A percentile compares a stretch with the other conserved stretches of the same genome.
These are phyloP conservation scores for Lasioglossum marginatum DNA, from an alignment of 2,888 invertebrate genomes.

Conservation along the genomic window DNA sequence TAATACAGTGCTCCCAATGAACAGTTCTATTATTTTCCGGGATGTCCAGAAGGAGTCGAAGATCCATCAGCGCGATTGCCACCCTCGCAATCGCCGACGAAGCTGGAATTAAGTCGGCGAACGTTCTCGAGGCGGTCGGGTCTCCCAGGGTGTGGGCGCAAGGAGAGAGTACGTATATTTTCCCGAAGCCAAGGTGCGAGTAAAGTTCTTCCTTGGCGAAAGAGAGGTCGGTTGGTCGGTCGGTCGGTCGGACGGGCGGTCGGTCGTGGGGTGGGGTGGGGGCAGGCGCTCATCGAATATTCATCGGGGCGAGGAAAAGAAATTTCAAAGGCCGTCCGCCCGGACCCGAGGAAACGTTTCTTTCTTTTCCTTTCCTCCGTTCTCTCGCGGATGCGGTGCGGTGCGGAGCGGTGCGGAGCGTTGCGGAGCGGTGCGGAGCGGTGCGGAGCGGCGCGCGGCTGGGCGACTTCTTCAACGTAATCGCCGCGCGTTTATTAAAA, in stretches of 20 bases:
- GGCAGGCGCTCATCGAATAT: constrained; percentile 57
- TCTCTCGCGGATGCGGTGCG: neutral
- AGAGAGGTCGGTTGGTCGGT: constrained; percentile 15
- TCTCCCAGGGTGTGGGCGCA: constrained; percentile 12
- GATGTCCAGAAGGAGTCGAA: constrained; percentile 24
- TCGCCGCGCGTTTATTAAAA: constrained; percentile 54
- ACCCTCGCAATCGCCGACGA: constrained; percentile 48
- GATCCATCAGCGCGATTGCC: constrained; percentile 39
- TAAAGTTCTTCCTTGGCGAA: constrained; percentile 47
- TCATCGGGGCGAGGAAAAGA: constrained; percentile 53
- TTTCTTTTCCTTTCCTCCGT: neutral
- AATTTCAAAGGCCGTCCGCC: constrained; percentile 57
- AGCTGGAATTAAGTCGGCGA: constrained; percentile 53
- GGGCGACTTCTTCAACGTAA: constrained; percentile 7
- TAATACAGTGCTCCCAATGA: constrained; percentile 1
- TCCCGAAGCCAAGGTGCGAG: constrained; percentile 40
- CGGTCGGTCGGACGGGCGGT: neutral
- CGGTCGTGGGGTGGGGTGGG: neutral
- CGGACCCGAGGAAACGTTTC: constrained; percentile 38
- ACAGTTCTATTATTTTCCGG: constrained; percentile 17
- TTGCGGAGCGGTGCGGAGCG: too few relatives aligned
- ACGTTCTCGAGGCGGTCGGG: constrained; percentile 12
- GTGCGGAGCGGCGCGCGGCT: too few relatives aligned
- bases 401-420: too few relatives aligned
- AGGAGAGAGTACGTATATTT: constrained; percentile 46